Evolutionary conservation across 2,797 vertebrate species (phyloP).

Genomic region (Steatocranus sp.): DNA sequence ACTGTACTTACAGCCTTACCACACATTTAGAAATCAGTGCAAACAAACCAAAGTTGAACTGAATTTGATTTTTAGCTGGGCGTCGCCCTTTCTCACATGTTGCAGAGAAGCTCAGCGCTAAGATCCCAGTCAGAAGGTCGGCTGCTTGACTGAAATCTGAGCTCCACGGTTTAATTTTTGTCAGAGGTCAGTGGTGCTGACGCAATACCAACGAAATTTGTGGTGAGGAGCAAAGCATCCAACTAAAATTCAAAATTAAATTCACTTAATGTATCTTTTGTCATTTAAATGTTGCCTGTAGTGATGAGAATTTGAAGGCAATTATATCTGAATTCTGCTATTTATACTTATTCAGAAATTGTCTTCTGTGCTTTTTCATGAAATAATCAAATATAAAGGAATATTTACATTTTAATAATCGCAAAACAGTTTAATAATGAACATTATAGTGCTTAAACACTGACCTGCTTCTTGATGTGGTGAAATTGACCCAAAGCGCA

Average conservation of each 20-base stretch:
- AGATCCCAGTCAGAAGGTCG: not conserved
- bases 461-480: not conserved
- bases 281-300: not conserved
- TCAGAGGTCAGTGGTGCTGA: not conserved
- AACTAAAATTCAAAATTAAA: not conserved
- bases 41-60: conserved; percentile 1
- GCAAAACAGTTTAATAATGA: not conserved
- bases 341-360: not conserved
- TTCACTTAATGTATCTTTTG: not conserved
- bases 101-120: not conserved
- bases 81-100: not conserved
- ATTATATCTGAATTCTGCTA: not conserved
- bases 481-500: not conserved
- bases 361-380: not conserved
- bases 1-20: not conserved
- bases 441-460: not conserved
- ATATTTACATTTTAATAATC: not conserved
- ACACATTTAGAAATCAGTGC: not conserved
- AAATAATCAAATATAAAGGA: not conserved
- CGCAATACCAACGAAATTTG: not conserved
- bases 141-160: not conserved
- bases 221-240: not conserved
- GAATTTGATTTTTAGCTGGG: not conserved
- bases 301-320: not conserved
- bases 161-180: not conserved